Evolutionary conservation across 2,113 vertebrate genomes (phyloP).

Genomic region (Crotalus horridus): DNA sequence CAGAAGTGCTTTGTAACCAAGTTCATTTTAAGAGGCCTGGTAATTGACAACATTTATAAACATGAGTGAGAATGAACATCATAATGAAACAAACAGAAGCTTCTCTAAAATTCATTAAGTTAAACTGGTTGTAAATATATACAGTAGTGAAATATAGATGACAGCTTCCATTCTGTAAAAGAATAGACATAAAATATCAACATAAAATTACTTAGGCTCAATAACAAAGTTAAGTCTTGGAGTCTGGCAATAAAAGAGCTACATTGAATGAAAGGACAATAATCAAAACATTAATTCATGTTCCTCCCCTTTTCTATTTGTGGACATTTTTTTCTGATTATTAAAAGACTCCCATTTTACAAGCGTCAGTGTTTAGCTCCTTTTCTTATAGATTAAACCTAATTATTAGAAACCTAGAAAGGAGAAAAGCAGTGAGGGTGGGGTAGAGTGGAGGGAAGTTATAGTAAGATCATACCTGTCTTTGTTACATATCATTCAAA

Average conservation of each 20-base stretch:
- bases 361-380: slow-evolving; percentile 38
- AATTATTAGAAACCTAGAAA: not conserved
- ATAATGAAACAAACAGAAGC: not conserved
- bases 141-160: not conserved
- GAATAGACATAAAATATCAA: not conserved
- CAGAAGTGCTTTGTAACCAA: not conserved
- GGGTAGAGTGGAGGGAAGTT: not conserved
- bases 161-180: not conserved
- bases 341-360: slow-evolving; percentile 18
- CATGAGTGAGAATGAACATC: not conserved
- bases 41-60: not conserved
- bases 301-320: not conserved
- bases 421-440: slow-evolving; percentile 9
- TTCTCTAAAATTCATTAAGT: not conserved
- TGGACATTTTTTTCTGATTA: not conserved
- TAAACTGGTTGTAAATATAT: not conserved
- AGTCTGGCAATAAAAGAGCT: not conserved
- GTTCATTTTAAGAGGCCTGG: not conserved
- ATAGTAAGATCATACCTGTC: slow-evolving; percentile 20
- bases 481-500: slow-evolving; percentile 27
- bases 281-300: not conserved
- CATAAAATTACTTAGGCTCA: not conserved
- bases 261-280: not conserved
- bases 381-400: not conserved
- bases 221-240: not conserved